Evolutionary conservation across 2,888 invertebrate species (phyloP), one percentile per base, ranked within the genome.

Genomic region (Parnassius glacialis): DNA sequence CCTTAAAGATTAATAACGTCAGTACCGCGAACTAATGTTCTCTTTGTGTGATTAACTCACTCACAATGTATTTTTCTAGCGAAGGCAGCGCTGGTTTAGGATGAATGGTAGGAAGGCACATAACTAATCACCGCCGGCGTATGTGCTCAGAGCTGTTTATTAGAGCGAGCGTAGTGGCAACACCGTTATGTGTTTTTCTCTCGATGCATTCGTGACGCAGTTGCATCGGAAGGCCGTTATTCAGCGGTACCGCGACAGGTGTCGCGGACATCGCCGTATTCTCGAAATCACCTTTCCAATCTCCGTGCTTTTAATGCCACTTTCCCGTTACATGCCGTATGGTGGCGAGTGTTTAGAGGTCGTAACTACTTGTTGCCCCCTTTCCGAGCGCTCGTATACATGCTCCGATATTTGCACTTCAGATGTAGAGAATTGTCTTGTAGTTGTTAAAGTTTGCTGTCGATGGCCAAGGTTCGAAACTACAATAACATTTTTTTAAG

Each of bases 181-280:
- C 84, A 86, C 62, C 68, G 75, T 77, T 75, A 76, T 80, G 76
- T 79, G 76, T 78, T 85, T 86, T 87, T 87, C 85, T 48, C 13
- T 80, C 74, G 60, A 72, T 80, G 80, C 81, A 82, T 77, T 80
- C 76, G 78, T 75, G 78, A 79, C 78, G 78, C 69, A 68, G 65
- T 68, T 73, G 67, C 66, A 68, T 66, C 66, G 74, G 67, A 73
- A 69, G 75, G 80, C 86, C 84, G 87, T 87, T 87, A 87, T 78
- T 82, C 79, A 82, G 79, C 78, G 79, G 73, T 75, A 70, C 72
- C 70, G 70, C 69, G 76, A 76, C 80, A 84, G 80, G 78, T 85
- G 80, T 79, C 76, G 74, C 74, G 72, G 75, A 76, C 79, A 78
- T 75, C 72, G 70, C 73, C 77, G 75, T 73, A 70, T 80, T 77